Evolutionary conservation across 2,113 vertebrate species (phyloP).

Genomic region (Vireo altiloquus): DNA sequence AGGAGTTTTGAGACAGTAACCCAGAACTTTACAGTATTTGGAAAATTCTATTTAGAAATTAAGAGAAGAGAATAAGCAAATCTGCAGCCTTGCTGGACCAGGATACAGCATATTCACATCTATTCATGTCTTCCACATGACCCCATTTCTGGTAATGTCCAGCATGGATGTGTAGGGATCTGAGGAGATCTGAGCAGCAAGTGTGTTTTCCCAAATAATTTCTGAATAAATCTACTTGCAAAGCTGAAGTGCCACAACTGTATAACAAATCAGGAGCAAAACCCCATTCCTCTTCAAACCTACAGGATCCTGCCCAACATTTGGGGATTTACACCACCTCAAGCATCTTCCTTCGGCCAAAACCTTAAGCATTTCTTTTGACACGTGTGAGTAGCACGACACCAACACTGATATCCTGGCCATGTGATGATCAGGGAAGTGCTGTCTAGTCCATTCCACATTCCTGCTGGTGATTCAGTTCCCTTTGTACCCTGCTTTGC

Average conservation of each 20-base stretch:
- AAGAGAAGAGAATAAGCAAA: not conserved
- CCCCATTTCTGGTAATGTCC: not conserved
- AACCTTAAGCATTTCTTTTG: not conserved
- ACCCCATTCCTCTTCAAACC: not conserved
- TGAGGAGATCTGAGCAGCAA: not conserved
- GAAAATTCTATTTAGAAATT: not conserved
- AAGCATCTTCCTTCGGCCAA: not conserved
- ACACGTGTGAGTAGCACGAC: not conserved
- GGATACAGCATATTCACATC: not conserved
- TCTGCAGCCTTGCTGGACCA: not conserved
- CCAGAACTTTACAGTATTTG: not conserved
- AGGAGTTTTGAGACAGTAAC: not conserved
- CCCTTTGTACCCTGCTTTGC: not conserved
- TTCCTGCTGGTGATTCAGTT: slow-evolving; percentile 31
- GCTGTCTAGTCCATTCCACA: not conserved
- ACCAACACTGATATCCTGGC: not conserved
- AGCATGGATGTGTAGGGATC: not conserved
- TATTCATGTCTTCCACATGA: not conserved
- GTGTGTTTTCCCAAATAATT: not conserved
- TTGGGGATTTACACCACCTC: not conserved
- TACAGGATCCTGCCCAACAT: not conserved
- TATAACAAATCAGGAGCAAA: not conserved
- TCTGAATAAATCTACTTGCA: not conserved
- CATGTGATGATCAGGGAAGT: not conserved
- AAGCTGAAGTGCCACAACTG: not conserved